phyloP scores from a whole-genome alignment of 2,888 invertebrate genomes.

The Tipula lateralis region DNA sequence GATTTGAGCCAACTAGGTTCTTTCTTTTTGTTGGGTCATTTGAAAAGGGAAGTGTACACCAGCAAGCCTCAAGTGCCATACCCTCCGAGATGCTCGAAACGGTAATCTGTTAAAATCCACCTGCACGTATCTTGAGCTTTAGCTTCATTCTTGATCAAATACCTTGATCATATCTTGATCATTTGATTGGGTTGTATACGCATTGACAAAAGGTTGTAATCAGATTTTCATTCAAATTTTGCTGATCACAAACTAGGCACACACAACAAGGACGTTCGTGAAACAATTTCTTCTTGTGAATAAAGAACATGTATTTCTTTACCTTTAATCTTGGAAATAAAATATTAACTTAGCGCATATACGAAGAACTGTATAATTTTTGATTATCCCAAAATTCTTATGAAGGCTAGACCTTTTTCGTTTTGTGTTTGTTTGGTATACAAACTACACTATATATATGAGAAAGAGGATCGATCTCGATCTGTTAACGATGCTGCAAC shows the following conservation, averaged over 20 bases:
- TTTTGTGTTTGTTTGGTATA: neutral
- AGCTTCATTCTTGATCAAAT: too few relatives aligned
- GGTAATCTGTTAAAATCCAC: too few relatives aligned
- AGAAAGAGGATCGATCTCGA: slow-evolving; percentile 13
- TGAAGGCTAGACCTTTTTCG: slow-evolving; percentile 4
- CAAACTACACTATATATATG: neutral
- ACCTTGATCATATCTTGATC: too few relatives aligned
- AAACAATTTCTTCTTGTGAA: neutral
- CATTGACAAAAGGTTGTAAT: too few relatives aligned
- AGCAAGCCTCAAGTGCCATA: too few relatives aligned
- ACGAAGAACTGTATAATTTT: slow-evolving; percentile 1
- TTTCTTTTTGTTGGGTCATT: too few relatives aligned
- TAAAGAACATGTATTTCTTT: too few relatives aligned
- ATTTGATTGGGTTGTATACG: too few relatives aligned
- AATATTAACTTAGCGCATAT: neutral
- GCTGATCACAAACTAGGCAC: neutral
- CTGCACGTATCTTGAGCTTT: too few relatives aligned
- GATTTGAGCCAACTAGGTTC: too few relatives aligned
- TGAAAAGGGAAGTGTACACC: too few relatives aligned
- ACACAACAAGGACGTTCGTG: neutral
- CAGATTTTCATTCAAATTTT: neutral
- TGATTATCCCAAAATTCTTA: slow-evolving; percentile 9
- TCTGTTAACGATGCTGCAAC: slow-evolving; percentile 24
- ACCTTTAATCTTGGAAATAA: neutral
- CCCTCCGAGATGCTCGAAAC: too few relatives aligned